Evolutionary conservation across 2,113 vertebrate genomes (phyloP).

Genomic region (Castor canadensis): DNA sequence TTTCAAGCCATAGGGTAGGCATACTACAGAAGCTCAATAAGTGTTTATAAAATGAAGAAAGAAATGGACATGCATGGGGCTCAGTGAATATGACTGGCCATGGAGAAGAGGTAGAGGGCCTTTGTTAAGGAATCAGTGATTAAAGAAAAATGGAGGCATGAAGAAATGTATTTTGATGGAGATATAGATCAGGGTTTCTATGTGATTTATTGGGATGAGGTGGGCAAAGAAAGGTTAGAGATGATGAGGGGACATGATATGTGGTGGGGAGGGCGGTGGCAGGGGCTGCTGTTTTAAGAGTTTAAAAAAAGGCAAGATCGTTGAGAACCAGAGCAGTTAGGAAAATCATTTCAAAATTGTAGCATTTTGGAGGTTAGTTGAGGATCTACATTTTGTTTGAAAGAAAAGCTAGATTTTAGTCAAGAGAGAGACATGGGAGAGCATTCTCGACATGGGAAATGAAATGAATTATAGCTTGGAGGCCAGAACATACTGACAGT

Average conservation of each 20-base stretch:
- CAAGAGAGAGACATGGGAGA: constrained; percentile 3
- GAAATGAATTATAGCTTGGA: constrained; percentile 7
- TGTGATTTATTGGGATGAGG: neutral
- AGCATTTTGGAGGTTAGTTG: neutral
- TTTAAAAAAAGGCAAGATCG: neutral
- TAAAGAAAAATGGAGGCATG: neutral
- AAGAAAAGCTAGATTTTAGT: neutral
- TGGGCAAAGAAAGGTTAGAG: neutral
- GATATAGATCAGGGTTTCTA: neutral
- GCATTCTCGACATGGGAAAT: neutral
- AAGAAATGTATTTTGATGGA: neutral
- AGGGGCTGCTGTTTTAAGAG: neutral
- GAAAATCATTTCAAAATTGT: neutral
- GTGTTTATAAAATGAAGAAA: neutral
- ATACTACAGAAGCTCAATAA: neutral
- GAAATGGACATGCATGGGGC: neutral
- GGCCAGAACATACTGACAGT: constrained; percentile 48
- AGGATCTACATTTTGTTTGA: constrained; percentile 7
- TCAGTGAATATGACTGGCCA: neutral
- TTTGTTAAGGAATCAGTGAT: neutral
- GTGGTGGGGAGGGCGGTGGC: neutral
- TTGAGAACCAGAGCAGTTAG: fast-evolving
- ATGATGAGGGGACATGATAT: neutral
- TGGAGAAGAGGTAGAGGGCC: neutral
- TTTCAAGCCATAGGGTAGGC: neutral